Evolutionary conservation across 2,888 invertebrate genomes (phyloP).

Genomic region (Kuschelorhynchus macadamiae): DNA sequence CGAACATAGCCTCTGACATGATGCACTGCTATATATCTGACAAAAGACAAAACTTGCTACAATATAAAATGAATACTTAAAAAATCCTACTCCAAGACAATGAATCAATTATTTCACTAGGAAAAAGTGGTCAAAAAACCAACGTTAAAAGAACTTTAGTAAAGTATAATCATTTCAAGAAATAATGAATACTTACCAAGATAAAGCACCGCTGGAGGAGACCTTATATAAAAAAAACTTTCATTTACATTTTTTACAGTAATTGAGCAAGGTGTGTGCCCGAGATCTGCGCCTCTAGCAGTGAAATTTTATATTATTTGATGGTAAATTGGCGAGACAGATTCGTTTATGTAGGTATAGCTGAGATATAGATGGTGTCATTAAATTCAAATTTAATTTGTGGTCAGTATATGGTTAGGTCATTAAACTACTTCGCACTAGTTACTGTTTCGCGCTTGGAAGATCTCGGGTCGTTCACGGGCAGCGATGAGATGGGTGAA

Average conservation of each 20-base stretch:
- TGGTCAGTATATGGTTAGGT: slow-evolving; percentile 13
- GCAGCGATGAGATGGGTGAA: too few species aligned
- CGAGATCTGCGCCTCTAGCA: slow-evolving; percentile 7
- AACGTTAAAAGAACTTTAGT: too few species aligned
- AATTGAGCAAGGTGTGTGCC: slow-evolving; percentile 20
- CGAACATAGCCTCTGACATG: too few species aligned
- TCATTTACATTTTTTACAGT: slow-evolving; percentile 18
- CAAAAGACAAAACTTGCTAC: too few species aligned
- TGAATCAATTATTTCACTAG: too few species aligned
- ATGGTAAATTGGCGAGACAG: slow-evolving; percentile 18
- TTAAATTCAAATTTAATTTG: slow-evolving; percentile 15
- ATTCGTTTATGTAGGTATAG: not conserved
- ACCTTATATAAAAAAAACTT: slow-evolving; percentile 12
- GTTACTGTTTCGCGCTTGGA: slow-evolving; percentile 7
- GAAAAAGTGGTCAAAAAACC: too few species aligned
- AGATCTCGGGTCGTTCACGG: not conserved
- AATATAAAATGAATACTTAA: too few species aligned
- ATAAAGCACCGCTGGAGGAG: not conserved
- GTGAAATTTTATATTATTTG: slow-evolving; percentile 21
- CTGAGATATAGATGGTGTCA: slow-evolving; percentile 1
- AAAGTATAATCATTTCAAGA: too few species aligned
- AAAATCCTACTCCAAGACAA: too few species aligned
- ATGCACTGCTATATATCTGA: too few species aligned
- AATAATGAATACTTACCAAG: not conserved
- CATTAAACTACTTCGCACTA: slow-evolving; percentile 22